Evolutionary conservation across 2,797 vertebrate genomes (phyloP).

Genomic region (Hoplostethus mediterraneus): DNA sequence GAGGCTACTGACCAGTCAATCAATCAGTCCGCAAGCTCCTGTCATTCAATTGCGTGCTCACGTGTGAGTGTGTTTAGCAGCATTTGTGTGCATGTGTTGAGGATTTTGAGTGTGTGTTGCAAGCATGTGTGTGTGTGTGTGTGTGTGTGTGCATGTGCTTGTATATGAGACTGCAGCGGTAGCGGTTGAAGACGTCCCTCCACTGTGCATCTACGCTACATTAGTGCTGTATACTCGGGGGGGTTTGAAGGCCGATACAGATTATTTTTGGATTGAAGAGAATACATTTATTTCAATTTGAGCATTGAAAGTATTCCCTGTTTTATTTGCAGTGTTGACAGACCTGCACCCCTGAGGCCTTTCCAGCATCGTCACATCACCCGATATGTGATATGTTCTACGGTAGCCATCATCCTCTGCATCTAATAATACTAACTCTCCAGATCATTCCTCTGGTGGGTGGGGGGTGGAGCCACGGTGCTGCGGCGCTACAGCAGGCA

Average conservation of each 20-base stretch:
- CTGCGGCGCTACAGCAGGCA: conserved; percentile 45
- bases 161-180: background rate
- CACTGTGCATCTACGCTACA: no score
- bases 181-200: no score
- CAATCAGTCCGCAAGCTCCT: conserved; percentile 27
- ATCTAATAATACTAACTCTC: conserved; percentile 5
- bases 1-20: conserved; percentile 24
- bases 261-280: no score
- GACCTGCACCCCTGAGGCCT: no score
- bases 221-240: no score
- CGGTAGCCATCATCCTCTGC: no score
- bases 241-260: no score
- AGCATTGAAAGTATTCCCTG: no score
- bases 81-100: background rate
- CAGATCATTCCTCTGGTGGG: conserved; percentile 35
- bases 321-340: no score
- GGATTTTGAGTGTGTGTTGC: conserved; percentile 1
- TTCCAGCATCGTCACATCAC: no score
- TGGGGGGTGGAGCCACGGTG: conserved; percentile 27
- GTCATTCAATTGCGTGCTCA: conserved; percentile 20
- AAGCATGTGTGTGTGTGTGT: conserved; percentile 10
- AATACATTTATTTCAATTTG: no score
- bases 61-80: background rate
- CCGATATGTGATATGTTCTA: no score
- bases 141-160: background rate